These are phyloP conservation scores for Falco rusticolus DNA, from an alignment of 2,797 vertebrate species.

Conservation along the genomic window DNA sequence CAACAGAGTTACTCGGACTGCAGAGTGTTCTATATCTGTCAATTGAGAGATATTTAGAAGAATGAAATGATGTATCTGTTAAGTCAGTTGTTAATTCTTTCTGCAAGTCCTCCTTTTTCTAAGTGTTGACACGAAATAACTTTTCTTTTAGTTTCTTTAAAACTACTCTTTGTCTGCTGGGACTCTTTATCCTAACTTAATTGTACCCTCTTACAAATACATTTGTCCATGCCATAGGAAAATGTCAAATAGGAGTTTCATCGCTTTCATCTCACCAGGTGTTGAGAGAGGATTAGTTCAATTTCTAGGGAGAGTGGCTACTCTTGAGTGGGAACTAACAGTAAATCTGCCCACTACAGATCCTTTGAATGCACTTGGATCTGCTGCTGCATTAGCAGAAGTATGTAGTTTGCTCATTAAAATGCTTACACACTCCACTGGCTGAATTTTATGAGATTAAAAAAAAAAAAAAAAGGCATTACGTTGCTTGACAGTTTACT, in stretches of 20 bases:
- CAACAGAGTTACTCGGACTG: not conserved
- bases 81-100: not conserved
- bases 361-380: not conserved
- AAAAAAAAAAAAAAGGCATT: not conserved
- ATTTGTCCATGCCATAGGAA: not conserved
- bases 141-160: not conserved
- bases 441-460: not conserved
- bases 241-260: not conserved
- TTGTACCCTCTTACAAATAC: not conserved
- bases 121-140: not conserved
- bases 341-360: not conserved
- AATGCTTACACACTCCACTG: not conserved
- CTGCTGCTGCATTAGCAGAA: not conserved
- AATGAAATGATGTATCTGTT: not conserved
- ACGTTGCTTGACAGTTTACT: not conserved
- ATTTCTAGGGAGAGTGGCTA: not conserved
- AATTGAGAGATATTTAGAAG: not conserved
- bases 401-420: not conserved
- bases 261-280: not conserved
- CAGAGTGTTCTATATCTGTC: not conserved
- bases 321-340: not conserved
- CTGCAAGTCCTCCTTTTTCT: not conserved
- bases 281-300: not conserved
- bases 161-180: not conserved
- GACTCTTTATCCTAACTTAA: not conserved